A percentile compares a stretch with the other conserved stretches of the same genome.
Conservation (phyloP, 2,797 vertebrate species). For the Peromyscus melanophrys region DNA sequence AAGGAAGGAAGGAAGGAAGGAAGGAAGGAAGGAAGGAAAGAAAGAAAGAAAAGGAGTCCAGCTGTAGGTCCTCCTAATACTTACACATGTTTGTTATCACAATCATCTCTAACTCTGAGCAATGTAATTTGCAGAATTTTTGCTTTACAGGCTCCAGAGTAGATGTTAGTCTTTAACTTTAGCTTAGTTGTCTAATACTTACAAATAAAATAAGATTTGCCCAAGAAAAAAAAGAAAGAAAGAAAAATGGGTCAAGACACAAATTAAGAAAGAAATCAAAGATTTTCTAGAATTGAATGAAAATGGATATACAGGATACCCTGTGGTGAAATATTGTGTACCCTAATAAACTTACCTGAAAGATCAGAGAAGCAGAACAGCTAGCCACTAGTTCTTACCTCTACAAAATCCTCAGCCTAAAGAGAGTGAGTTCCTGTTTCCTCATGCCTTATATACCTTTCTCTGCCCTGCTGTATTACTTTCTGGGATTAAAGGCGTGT, state of each 20-base stretch:
- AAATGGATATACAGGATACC: neutral
- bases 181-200: slow-evolving; percentile 29
- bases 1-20: no score
- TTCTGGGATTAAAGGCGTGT: no score
- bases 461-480: no score
- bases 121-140: neutral
- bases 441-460: no score
- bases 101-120: neutral
- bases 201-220: slow-evolving; percentile 20
- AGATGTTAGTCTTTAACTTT: slow-evolving; percentile 40
- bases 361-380: no score
- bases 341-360: no score
- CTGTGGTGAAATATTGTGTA: no score
- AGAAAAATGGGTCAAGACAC: neutral
- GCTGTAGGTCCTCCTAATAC: neutral
- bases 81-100: slow-evolving; percentile 5
- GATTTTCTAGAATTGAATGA: neutral
- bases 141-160: slow-evolving; percentile 6
- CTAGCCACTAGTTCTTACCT: no score
- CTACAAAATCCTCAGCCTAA: no score
- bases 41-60: neutral
- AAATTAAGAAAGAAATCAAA: neutral
- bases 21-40: no score
- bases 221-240: neutral
- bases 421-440: no score